Base-by-base conservation (phyloP, 2,113 vertebrate genomes). In the Perca fluviatilis region DNA sequence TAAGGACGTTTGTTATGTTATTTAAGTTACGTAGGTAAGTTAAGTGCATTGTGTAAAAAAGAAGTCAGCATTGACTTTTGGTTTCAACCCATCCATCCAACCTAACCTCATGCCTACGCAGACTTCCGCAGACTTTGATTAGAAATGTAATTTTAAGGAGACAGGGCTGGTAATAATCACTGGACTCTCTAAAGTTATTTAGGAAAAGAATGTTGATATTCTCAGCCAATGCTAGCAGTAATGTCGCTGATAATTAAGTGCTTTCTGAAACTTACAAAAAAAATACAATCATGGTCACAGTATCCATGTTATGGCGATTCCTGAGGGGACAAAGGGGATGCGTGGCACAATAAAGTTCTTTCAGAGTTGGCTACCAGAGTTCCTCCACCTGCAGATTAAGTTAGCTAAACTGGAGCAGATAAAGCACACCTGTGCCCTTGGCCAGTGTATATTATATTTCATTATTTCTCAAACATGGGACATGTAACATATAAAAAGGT, bases 401-500 rank as follows among this genome's bases (percentile, higher is more conserved):
- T 36, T 8, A 23, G 40, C 13, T 50, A 25, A 30, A 27, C 19
- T n/a, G 15, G 27, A 63, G 46, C 58, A 60, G 30, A 51, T 65
- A 23, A 62, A 65, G 61, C 56, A 23, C 46, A 25, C 46, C 46
- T 14, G 33, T 21, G 51, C 53, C 56, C 36, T 73, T n/a, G 33
- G 47, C n/a, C 57, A 8, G 56, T 43, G 36, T 49, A 74, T 43
- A 83, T 71, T 43, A 65, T 61, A 80, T 66, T 77, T 66, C 53
- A 56, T 57, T 9, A 36, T 54, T 75, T 76, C 25, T 63, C 14
- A 16, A 56, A 63, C 49, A 56, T 60, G 33, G 46, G 46, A 33
- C 58, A 33, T 23, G 43, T 19, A 53, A 65, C 8, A 15, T 47
- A 47, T 14, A 66, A 60, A 72, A 56, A 62, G 77, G 27, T 69